Evolutionary conservation across 2,888 invertebrate species (phyloP), one percentile per base, ranked within the genome.

Genomic region (Plagiodera versicolora): DNA sequence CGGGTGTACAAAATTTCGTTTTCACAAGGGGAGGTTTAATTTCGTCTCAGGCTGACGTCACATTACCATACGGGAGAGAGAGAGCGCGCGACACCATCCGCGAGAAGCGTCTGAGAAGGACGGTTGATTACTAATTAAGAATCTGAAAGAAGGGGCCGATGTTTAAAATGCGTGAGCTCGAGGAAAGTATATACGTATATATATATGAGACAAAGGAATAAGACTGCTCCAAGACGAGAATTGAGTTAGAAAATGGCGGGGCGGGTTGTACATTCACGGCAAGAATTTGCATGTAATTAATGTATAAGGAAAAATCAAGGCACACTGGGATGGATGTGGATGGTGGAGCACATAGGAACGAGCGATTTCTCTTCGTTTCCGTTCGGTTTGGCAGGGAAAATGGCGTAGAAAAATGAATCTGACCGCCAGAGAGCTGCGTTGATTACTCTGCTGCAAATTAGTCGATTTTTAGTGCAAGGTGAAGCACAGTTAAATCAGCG

Each of bases 41-140:
- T 66, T 65, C 66, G 65, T 66, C 64, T 61, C 62, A 46, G 63
- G 62, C 77, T 78, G 78, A 79, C 79, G 78, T 78, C 77, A 78
- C 77, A 77, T 79, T 79, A 78, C 76, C 79, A 79, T 79, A 79
- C 77, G 73, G 71, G 85, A 82, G 81, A 68, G 83, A 85, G 75
- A 74, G 81, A 74, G 84, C 84, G 80, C 74, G 77, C 32, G 20
- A 44, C 30, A n/a, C 45, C 39, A 30, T 48, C 19, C n/a, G 46
- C 55, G 24, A 60, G 67, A 81, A 84, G 57, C 70, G 72, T 68
- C 70, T 53, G 82, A 70, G 76, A 68, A 82, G 84, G 77, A 78
- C 80, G 75, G 84, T 83, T 75, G 82, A 84, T 85, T 78, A 85
- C 86, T 86, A 86, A 86, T 86, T 86, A 86, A 86, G 86, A 86